Evolutionary conservation across 2,888 invertebrate genomes (phyloP).

Genomic region (Machimus rusticus): DNA sequence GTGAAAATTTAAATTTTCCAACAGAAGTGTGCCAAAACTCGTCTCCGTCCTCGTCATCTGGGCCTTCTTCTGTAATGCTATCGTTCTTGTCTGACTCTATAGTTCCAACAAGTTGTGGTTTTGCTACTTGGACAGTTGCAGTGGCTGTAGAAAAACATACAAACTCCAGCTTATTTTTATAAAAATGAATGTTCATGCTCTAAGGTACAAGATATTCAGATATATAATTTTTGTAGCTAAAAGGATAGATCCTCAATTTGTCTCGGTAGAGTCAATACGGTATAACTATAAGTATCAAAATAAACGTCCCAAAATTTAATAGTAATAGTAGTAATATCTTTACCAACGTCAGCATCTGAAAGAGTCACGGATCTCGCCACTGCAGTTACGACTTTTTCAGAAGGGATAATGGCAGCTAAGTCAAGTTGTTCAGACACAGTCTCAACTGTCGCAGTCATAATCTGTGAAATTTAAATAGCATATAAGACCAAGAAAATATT

Average conservation of each 20-base stretch:
- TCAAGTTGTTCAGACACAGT: slow-evolving; percentile 91
- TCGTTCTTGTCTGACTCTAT: slow-evolving; percentile 66
- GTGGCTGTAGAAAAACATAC: slow-evolving; percentile 64
- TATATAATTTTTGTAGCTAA: too few species aligned
- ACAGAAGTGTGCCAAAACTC: slow-evolving; percentile 94
- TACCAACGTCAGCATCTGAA: slow-evolving; percentile 88
- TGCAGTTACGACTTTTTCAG: slow-evolving; percentile 77
- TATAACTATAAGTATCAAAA: neutral
- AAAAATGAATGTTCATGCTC: too few species aligned
- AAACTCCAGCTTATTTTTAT: too few species aligned
- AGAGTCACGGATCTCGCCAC: slow-evolving; percentile 87
- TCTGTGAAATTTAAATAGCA: slow-evolving; percentile 66
- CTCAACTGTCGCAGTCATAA: slow-evolving; percentile 95
- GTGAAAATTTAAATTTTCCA: slow-evolving; percentile 89
- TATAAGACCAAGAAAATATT: neutral
- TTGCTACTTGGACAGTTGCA: slow-evolving; percentile 77
- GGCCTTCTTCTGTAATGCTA: slow-evolving; percentile 72
- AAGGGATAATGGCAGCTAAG: slow-evolving; percentile 84
- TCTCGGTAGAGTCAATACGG: too few species aligned
- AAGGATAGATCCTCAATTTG: too few species aligned
- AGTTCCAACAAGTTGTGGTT: slow-evolving; percentile 77
- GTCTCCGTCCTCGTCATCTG: slow-evolving; percentile 72
- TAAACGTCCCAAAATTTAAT: neutral
- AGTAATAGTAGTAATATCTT: slow-evolving; percentile 53
- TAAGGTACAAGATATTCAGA: too few species aligned